A percentile compares a stretch with the other conserved stretches of the same genome.
These are phyloP conservation scores for Ctenicera cuprea DNA, from an alignment of 2,888 invertebrate genomes.

Conservation along the genomic window DNA sequence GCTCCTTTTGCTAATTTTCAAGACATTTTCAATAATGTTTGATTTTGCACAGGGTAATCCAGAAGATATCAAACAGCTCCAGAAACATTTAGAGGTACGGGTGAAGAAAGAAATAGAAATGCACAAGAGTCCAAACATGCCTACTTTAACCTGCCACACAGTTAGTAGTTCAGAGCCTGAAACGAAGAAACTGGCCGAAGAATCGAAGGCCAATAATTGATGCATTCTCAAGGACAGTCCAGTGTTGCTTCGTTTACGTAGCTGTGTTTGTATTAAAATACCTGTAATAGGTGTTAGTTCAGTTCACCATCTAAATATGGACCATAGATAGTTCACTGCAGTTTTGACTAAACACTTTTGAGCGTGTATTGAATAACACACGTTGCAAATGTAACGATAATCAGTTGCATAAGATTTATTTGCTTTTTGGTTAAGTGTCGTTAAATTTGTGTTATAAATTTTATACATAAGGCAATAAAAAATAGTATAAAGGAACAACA, in stretches of 20 bases:
- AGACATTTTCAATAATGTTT: slow-evolving; percentile 11
- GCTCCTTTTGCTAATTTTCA: too few relatives aligned
- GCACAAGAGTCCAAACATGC: slow-evolving; percentile 58
- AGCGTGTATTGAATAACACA: not conserved
- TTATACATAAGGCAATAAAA: slow-evolving; percentile 51
- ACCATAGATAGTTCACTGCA: slow-evolving; percentile 21
- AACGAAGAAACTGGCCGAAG: not conserved
- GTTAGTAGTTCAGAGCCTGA: slow-evolving; percentile 8
- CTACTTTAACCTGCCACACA: slow-evolving; percentile 2
- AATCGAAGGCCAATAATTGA: slow-evolving; percentile 4
- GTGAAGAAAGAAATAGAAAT: slow-evolving; percentile 72
- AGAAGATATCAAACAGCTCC: slow-evolving; percentile 81
- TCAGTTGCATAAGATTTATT: slow-evolving; percentile 17
- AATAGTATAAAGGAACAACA: slow-evolving; percentile 3
- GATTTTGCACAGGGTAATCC: slow-evolving; percentile 76
- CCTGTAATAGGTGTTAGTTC: slow-evolving; percentile 29
- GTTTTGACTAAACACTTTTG: slow-evolving; percentile 10
- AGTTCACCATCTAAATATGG: slow-evolving; percentile 21
- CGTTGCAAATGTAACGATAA: slow-evolving; percentile 12
- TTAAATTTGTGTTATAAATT: slow-evolving; percentile 50
- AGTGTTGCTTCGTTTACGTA: slow-evolving; percentile 9
- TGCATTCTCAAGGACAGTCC: not conserved
- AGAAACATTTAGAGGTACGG: slow-evolving; percentile 78
- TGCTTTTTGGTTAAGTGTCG: slow-evolving; percentile 39
- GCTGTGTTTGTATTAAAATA: slow-evolving; percentile 31